Evolutionary conservation across 2,113 vertebrate species (phyloP).

Genomic region (Ceyx margarethae): DNA sequence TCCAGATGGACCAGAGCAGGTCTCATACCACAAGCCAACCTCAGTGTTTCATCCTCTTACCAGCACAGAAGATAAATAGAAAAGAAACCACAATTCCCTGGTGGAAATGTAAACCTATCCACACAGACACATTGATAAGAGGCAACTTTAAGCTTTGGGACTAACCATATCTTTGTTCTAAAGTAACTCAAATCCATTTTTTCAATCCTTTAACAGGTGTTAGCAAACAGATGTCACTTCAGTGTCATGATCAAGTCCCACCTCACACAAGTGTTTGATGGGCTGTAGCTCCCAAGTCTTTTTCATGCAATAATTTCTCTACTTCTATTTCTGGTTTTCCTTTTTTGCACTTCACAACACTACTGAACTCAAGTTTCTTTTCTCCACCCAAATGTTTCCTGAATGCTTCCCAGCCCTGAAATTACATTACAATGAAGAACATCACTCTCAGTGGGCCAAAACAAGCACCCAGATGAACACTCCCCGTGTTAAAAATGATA

Average conservation of each 20-base stretch:
- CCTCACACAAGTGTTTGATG: not conserved
- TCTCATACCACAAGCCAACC: not conserved
- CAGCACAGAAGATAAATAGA: not conserved
- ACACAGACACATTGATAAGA: not conserved
- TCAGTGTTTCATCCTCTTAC: not conserved
- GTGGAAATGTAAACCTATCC: not conserved
- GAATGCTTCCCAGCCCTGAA: slow-evolving; percentile 31
- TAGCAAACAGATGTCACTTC: not conserved
- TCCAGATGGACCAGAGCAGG: not conserved
- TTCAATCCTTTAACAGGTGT: not conserved
- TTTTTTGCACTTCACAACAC: not conserved
- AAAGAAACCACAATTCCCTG: not conserved
- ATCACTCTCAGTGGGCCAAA: slow-evolving; percentile 19
- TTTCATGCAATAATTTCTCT: not conserved
- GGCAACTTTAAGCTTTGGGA: not conserved
- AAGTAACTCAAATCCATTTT: not conserved
- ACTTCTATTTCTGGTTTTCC: not conserved
- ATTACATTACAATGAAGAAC: not conserved
- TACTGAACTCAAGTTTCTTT: not conserved
- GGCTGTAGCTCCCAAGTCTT: not conserved
- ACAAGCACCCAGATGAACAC: not conserved
- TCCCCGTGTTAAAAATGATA: not conserved
- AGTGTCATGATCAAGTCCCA: not conserved
- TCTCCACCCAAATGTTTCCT: slow-evolving; percentile 55
- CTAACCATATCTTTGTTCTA: not conserved